phyloP scores from a whole-genome alignment of 2,888 invertebrate species.

The Drosophila vallismaia region DNA sequence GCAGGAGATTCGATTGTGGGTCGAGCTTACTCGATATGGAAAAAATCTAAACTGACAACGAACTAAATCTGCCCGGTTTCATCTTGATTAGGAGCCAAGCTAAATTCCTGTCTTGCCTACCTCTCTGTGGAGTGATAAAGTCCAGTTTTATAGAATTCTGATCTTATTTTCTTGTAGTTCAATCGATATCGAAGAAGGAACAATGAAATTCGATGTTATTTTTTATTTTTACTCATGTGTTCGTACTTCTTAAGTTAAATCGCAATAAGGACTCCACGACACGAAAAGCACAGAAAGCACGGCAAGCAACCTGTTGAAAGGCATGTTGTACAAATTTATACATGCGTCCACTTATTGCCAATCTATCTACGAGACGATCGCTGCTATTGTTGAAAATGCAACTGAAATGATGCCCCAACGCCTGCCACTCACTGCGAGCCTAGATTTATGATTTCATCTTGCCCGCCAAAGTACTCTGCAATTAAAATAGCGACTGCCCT shows the following conservation, averaged over 20 bases:
- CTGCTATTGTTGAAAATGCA: not conserved
- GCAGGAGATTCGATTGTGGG: not conserved
- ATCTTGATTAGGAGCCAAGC: no score
- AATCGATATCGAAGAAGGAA: not conserved
- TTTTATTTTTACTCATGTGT: not conserved
- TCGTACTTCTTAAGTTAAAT: not conserved
- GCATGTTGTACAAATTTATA: slow-evolving; percentile 51
- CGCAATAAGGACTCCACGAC: not conserved
- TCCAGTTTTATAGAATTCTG: not conserved
- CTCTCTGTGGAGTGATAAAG: not conserved
- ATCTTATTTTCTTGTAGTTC: not conserved
- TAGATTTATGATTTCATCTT: slow-evolving; percentile 52
- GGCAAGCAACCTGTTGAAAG: slow-evolving; percentile 47
- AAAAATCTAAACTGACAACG: not conserved
- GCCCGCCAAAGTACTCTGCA: slow-evolving; percentile 48
- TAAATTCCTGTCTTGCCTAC: not conserved
- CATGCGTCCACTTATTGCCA: slow-evolving; percentile 11
- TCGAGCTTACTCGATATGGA: not conserved
- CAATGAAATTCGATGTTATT: not conserved
- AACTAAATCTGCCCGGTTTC: not conserved
- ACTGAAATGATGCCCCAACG: slow-evolving; percentile 12
- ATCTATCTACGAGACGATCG: not conserved
- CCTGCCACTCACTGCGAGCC: slow-evolving; percentile 18
- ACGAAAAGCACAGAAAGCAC: not conserved
- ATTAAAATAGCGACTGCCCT: slow-evolving; percentile 58